Base-by-base conservation (phyloP, 2,797 vertebrate species). In the Myotis findleyi region DNA sequence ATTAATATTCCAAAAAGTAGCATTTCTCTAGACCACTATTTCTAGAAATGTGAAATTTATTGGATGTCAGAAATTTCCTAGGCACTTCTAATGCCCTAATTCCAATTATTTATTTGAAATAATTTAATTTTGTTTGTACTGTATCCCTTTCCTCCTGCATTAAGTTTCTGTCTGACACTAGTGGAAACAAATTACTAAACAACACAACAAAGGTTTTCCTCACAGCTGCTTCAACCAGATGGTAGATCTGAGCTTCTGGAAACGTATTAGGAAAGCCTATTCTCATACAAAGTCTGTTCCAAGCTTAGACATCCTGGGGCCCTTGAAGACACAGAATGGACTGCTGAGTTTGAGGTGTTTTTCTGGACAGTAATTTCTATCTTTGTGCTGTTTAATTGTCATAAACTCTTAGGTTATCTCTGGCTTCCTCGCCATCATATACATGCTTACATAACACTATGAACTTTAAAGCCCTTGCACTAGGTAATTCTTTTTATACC, bases 181-280 rank as follows among this genome's bases (percentile, higher is more conserved):
- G 92, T 59, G 71, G 95, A 96, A 97, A 97, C 85, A 96, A 97
- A 96, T 82, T 94, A 89, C 90, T 89, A 96, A 97, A 97, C 94
- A 97, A 95, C 84, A 94, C 92, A 96, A 95, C 96, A 95, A 97
- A 97, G 96, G 97, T 97, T 97, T 95, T 95, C 88, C 92, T 95
- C 95, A 97, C 97, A 97, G 96, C 97, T 97, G 97, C 91, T 95
- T 94, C 76, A 92, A 89, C 96, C 97, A 97, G 97, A 97, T 97
- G 97, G 97, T 94, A 71, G 95, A 92, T 89, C 16, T 81, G 94
- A 96, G 96, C 92, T 97, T 95, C 97, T 97, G 97, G 96, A 96
- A 95, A 93, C 83, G 38, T 86, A 97, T 96, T 97, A 95, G 94
- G 49, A 95, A 96, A 96, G 88, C 62, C 76, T 93, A 41, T 89